Evolutionary conservation across 2,797 vertebrate species (phyloP), one percentile per base, ranked within the genome.

Genomic region (Pteronotus mesoamericanus): DNA sequence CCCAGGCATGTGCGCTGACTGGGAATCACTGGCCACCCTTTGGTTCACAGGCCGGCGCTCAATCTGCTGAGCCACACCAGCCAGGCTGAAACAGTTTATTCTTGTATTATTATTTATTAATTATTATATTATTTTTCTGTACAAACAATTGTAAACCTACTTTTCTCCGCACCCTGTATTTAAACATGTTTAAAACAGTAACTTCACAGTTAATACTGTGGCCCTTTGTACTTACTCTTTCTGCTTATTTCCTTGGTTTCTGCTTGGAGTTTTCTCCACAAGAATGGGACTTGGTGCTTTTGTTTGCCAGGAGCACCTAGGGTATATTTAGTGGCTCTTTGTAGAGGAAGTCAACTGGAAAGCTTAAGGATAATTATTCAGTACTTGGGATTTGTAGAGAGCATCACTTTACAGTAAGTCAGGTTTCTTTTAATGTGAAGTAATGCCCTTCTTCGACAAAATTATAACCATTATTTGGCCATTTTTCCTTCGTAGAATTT

Each of bases 291-390:
- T 15, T 66, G 8, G 42, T 94, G 48, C 46, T 78, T 57, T 82
- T 15, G 12, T 90, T 97, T 97, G 29, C 75, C 42, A 80, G 55
- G 26, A 39, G 16, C 8, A 80, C 85, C 68, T 64, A 74, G 9
- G 34, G 64, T 39, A 19, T 87, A 55, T 94, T 92, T 97, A 95
- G 75, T 92, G 39, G 57, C 61, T 90, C 34, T 77, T 92, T 74
- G 57, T 53, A 94, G 96, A 94, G 74, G 61, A 95, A 94, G 94
- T 85, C 85, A 89, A 90, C 55, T 94, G 78, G 61, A 84, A 93
- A 94, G 77, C 48, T 87, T 90, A 72, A 64, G 79, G 74, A 72
- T 79, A 71, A 79, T 95, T 95, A 55, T 86, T 94, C 37, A 84
- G 66, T 71, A 34, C 82, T 74, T 93, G 61, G 55, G 44, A 86